Evolutionary conservation across 2,113 vertebrate species (phyloP).

Genomic region (Aplodontia rufa): DNA sequence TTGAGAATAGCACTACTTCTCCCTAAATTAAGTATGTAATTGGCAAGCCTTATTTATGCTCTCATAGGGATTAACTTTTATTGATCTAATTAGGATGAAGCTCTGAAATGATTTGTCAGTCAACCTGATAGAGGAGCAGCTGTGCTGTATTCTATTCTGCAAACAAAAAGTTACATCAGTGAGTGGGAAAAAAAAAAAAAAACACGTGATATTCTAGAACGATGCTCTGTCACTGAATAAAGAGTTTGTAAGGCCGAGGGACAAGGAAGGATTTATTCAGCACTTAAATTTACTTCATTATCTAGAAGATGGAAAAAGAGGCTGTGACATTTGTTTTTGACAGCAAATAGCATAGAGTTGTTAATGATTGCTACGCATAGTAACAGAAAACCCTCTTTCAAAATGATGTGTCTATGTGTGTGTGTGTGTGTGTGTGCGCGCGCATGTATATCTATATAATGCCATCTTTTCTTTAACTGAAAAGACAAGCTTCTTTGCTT

Average conservation of each 20-base stretch:
- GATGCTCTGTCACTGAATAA: not conserved
- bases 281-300: not conserved
- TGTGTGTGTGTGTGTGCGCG: too few species aligned
- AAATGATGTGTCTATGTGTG: too few species aligned
- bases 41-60: constrained; percentile 75
- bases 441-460: not conserved
- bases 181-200: not conserved
- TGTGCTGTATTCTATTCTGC: constrained; percentile 21
- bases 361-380: not conserved
- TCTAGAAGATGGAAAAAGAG: not conserved
- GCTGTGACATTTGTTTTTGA: not conserved
- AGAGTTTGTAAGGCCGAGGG: not conserved
- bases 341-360: not conserved
- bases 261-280: fast-evolving
- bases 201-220: not conserved
- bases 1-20: constrained; percentile 62
- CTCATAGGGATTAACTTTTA: constrained; percentile 76
- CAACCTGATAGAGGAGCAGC: constrained; percentile 57
- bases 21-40: constrained; percentile 77
- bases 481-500: not conserved
- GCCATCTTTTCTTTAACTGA: not conserved
- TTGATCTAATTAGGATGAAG: constrained; percentile 78
- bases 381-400: not conserved
- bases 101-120: constrained; percentile 70
- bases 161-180: not conserved